Conservation (phyloP, 2,888 invertebrate species). For the Acrocera orbiculus region DNA sequence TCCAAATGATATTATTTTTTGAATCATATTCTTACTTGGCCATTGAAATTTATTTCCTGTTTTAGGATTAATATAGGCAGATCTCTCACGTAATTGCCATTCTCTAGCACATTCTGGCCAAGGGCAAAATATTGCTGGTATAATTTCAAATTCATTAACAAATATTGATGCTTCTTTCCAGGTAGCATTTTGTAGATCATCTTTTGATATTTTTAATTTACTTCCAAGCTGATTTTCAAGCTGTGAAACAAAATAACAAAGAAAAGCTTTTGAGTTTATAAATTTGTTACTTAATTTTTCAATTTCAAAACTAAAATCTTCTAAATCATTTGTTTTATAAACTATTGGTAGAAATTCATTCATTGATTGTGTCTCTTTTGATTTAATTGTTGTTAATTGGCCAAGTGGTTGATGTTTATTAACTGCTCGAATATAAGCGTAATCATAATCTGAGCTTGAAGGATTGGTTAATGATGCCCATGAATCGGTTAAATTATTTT, state of each 20-base stretch:
- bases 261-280: slow-evolving; percentile 47
- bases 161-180: slow-evolving; percentile 50
- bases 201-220: slow-evolving; percentile 38
- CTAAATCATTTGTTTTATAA: slow-evolving; percentile 19
- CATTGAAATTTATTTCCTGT: slow-evolving; percentile 44
- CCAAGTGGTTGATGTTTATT: slow-evolving; percentile 39
- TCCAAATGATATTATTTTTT: slow-evolving; percentile 44
- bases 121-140: slow-evolving; percentile 46
- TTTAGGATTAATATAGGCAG: slow-evolving; percentile 37
- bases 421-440: slow-evolving; percentile 41
- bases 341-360: slow-evolving; percentile 20
- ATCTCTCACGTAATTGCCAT: slow-evolving; percentile 44
- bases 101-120: slow-evolving; percentile 58
- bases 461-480: slow-evolving; percentile 3
- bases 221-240: slow-evolving; percentile 42
- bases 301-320: slow-evolving; percentile 12
- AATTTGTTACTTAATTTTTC: slow-evolving; percentile 18
- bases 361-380: neutral
- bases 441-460: slow-evolving; percentile 26
- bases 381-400: neutral
- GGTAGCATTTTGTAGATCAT: slow-evolving; percentile 36
- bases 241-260: slow-evolving; percentile 45
- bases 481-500: too few species aligned
- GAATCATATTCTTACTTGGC: slow-evolving; percentile 50
- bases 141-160: slow-evolving; percentile 46